Conservation (phyloP, 2,113 vertebrate genomes). For the Malurus elegans region DNA sequence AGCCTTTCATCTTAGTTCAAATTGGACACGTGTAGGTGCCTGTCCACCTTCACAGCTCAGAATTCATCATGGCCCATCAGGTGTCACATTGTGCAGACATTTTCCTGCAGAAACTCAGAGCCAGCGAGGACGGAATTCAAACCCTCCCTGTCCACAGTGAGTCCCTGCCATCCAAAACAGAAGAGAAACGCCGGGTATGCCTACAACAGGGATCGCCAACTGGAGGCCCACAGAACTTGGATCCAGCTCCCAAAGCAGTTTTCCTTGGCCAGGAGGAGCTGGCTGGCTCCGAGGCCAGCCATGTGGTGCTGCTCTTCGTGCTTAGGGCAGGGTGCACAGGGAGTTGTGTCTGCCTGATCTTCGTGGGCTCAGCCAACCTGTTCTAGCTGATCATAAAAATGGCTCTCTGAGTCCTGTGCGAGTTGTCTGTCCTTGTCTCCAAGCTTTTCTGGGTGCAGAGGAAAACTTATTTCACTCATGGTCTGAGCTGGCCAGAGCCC, state of each 20-base stretch:
- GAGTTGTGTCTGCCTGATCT: background rate
- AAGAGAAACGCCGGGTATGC: constrained; percentile 33
- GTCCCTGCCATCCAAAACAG: constrained; percentile 28
- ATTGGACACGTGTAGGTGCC: background rate
- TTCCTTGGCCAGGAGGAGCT: constrained; percentile 31
- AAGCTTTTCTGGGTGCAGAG: background rate
- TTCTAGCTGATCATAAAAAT: background rate
- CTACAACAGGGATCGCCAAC: constrained; percentile 4
- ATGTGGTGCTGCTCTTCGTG: background rate
- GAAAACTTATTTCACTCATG: background rate
- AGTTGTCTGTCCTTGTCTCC: background rate
- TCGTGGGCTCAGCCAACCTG: background rate
- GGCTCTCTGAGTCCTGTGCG: background rate
- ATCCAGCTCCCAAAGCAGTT: constrained; percentile 23
- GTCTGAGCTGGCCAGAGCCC: constrained; percentile 35
- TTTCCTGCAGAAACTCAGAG: background rate
- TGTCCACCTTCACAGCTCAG: background rate
- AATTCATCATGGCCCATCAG: background rate
- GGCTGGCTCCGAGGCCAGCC: background rate
- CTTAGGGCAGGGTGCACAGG: background rate
- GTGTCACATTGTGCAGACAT: background rate
- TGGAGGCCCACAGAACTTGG: constrained; percentile 39
- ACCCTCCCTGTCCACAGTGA: background rate
- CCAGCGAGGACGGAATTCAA: background rate
- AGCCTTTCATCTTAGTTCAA: background rate